Conservation (phyloP, 2,888 invertebrate genomes). For the Fragum whitleyi region DNA sequence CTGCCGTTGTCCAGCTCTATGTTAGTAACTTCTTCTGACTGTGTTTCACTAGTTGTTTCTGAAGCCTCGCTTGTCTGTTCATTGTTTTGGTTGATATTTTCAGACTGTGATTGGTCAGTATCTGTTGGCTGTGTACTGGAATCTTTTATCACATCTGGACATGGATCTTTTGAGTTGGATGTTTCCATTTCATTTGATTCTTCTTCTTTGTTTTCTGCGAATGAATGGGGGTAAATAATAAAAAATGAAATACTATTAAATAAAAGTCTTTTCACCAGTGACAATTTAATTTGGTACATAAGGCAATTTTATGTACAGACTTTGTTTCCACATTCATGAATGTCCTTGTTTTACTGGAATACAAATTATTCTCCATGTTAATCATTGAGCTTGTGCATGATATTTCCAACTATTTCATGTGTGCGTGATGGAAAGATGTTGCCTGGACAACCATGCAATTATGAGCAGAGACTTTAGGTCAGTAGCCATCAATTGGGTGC, state of each 20-base stretch:
- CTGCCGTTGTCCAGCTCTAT: background rate
- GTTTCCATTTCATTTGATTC: conserved; percentile 19
- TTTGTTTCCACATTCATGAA: too few relatives aligned
- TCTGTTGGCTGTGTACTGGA: background rate
- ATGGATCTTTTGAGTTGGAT: conserved; percentile 1
- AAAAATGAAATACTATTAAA: too few relatives aligned
- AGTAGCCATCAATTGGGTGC: too few relatives aligned
- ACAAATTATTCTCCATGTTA: too few relatives aligned
- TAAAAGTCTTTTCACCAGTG: background rate
- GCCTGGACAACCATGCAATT: too few relatives aligned
- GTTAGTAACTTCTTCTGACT: background rate
- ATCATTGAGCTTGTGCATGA: too few relatives aligned
- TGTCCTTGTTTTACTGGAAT: too few relatives aligned
- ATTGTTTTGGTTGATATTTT: background rate
- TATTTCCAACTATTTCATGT: too few relatives aligned
- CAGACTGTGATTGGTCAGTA: conserved; percentile 8
- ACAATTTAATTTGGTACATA: background rate
- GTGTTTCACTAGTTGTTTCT: background rate
- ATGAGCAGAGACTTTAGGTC: too few relatives aligned
- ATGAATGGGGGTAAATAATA: too few relatives aligned
- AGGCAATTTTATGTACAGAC: background rate
- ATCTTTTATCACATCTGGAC: conserved; percentile 8
- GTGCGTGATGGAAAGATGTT: too few relatives aligned
- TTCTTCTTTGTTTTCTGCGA: background rate
- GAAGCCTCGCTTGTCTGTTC: background rate